Percentiles rank a stretch among this genome's conserved stretches.
Evolutionary conservation across 2,113 vertebrate genomes (phyloP).

Genomic region (Perca fluviatilis): DNA sequence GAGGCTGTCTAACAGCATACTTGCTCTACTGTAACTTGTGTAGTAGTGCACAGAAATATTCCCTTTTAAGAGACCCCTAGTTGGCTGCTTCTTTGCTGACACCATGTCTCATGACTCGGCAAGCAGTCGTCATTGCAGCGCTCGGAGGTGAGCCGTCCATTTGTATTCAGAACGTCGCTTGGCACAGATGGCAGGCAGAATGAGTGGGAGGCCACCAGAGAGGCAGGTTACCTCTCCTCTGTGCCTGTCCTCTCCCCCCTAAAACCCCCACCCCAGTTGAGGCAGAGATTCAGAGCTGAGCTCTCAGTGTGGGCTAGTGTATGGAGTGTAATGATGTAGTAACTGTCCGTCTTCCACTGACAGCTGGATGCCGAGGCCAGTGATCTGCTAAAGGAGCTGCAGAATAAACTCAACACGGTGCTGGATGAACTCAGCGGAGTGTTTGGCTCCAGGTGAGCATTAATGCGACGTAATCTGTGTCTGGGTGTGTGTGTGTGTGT

Average conservation of each 20-base stretch:
- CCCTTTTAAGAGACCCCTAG: slow-evolving; percentile 37
- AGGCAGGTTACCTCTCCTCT: slow-evolving; percentile 63
- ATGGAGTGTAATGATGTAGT: slow-evolving; percentile 49
- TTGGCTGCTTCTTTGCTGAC: slow-evolving; percentile 61
- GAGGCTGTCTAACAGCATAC: slow-evolving; percentile 11
- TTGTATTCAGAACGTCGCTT: slow-evolving; percentile 67
- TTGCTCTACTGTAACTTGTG: slow-evolving; percentile 34
- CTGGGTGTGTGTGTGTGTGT: neutral
- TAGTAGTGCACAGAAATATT: slow-evolving; percentile 38
- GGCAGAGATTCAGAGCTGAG: slow-evolving; percentile 56
- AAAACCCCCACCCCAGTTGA: slow-evolving; percentile 31
- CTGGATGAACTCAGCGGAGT: slow-evolving; percentile 93
- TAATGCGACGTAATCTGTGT: neutral
- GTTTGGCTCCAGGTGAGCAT: slow-evolving; percentile 91
- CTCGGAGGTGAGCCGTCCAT: slow-evolving; percentile 69
- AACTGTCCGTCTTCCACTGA: slow-evolving; percentile 71
- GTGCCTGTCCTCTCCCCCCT: slow-evolving; percentile 25
- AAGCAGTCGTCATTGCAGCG: slow-evolving; percentile 52
- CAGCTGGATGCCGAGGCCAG: slow-evolving; percentile 97
- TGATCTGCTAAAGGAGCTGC: slow-evolving; percentile 93
- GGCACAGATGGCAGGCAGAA: slow-evolving; percentile 73
- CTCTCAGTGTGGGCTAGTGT: slow-evolving; percentile 39
- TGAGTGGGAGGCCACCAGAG: slow-evolving; percentile 63
- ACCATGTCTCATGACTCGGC: slow-evolving; percentile 59
- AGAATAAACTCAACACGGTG: slow-evolving; percentile 92